Conservation (phyloP, 2,888 invertebrate genomes). For the Hetaerina titia region DNA sequence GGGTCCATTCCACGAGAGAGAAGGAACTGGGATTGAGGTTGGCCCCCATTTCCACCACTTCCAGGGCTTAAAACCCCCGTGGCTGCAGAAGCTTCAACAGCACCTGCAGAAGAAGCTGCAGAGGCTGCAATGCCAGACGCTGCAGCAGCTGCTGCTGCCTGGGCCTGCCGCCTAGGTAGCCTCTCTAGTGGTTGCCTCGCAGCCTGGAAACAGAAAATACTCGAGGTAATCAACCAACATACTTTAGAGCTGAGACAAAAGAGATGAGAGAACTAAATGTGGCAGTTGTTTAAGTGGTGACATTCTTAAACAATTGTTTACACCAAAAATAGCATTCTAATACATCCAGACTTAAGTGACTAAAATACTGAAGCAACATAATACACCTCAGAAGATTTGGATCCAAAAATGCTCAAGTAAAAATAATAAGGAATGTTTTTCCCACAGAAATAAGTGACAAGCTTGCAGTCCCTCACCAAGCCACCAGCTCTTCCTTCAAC, state of each 20-base stretch:
- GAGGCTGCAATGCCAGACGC: slow-evolving; percentile 75
- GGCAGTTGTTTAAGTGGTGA: neutral
- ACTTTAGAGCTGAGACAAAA: neutral
- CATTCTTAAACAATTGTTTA: neutral
- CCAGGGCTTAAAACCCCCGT: slow-evolving; percentile 72
- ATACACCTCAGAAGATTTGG: neutral
- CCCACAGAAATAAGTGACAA: neutral
- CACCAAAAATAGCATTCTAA: neutral
- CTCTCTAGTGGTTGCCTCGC: slow-evolving; percentile 94
- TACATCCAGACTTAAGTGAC: neutral
- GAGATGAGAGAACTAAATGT: neutral
- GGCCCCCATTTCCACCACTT: slow-evolving; percentile 59
- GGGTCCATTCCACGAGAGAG: slow-evolving; percentile 79
- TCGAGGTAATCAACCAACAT: neutral
- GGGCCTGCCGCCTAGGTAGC: slow-evolving; percentile 89
- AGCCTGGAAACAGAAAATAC: slow-evolving; percentile 79
- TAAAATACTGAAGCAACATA: neutral
- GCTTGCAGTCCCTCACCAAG: neutral
- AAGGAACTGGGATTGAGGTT: slow-evolving; percentile 62
- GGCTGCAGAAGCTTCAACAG: slow-evolving; percentile 71
- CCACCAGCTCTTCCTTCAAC: neutral
- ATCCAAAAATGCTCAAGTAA: neutral
- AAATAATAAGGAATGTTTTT: neutral
- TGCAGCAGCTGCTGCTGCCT: slow-evolving; percentile 81
- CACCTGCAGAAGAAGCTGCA: slow-evolving; percentile 72